phyloP scores from a whole-genome alignment of 1,140 invertebrate genomes.

The Cydia splendana region DNA sequence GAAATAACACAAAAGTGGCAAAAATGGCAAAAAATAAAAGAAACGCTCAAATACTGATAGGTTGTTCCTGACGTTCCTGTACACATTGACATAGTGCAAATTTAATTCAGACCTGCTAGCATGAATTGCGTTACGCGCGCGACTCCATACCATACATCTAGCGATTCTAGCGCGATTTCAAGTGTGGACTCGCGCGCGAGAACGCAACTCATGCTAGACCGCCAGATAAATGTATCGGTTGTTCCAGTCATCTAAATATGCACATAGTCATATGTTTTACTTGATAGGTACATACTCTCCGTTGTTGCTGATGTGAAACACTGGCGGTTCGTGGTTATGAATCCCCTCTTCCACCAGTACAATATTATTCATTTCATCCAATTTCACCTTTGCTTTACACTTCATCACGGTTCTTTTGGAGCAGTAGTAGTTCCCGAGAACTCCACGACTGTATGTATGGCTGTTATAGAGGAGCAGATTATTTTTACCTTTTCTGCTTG shows the following conservation, averaged over 20 bases:
- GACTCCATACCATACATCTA: no score
- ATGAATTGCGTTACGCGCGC: no score
- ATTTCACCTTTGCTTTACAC: conserved; percentile 13
- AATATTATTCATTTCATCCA: neutral
- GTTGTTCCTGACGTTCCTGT: no score
- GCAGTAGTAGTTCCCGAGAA: conserved; percentile 17
- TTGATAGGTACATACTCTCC: neutral
- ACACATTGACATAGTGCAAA: no score
- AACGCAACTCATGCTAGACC: no score
- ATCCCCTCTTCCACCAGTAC: neutral
- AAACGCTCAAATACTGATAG: no score
- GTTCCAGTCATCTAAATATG: neutral
- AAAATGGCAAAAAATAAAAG: no score
- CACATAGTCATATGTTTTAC: neutral
- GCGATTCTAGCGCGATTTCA: no score
- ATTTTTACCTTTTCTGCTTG: conserved; percentile 6
- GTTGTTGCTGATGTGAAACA: neutral
- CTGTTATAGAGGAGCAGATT: neutral
- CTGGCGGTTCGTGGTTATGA: neutral
- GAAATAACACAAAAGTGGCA: no score
- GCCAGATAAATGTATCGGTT: no score
- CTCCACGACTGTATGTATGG: neutral
- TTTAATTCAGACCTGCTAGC: no score
- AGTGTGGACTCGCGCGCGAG: no score
- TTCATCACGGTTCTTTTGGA: conserved; percentile 4